phyloP scores from a whole-genome alignment of 1,140 invertebrate genomes.

The Plutomurus gul region DNA sequence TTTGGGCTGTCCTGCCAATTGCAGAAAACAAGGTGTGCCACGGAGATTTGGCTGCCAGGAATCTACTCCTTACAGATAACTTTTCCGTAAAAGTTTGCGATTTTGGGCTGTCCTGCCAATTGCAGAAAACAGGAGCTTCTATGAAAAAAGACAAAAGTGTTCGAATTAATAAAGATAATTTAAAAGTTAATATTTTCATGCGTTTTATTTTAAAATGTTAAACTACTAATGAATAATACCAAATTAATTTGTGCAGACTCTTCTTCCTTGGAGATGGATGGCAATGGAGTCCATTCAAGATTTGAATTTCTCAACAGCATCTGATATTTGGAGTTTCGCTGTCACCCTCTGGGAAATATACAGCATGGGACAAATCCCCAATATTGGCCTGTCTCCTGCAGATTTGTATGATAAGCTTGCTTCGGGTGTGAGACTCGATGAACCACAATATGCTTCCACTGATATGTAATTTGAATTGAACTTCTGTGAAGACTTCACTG shows the following conservation, averaged over 20 bases:
- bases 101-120: slow-evolving; percentile 61
- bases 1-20: slow-evolving; percentile 61
- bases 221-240: too few relatives aligned
- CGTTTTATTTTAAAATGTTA: too few relatives aligned
- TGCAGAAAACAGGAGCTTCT: background rate
- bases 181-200: too few relatives aligned
- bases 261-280: background rate
- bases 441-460: background rate
- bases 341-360: background rate
- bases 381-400: background rate
- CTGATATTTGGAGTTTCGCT: background rate
- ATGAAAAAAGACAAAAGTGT: background rate
- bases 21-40: background rate
- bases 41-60: background rate
- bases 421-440: background rate
- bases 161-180: background rate
- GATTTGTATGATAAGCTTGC: background rate
- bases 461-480: background rate
- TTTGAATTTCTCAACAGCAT: background rate
- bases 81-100: slow-evolving; percentile 54
- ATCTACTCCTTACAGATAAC: background rate
- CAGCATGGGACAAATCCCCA: background rate
- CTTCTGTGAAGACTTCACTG: too few relatives aligned
- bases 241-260: background rate
- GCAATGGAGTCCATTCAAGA: background rate